These are phyloP conservation scores for Antechinus flavipes DNA, from an alignment of 2,113 vertebrate genomes.

Conservation along the genomic window DNA sequence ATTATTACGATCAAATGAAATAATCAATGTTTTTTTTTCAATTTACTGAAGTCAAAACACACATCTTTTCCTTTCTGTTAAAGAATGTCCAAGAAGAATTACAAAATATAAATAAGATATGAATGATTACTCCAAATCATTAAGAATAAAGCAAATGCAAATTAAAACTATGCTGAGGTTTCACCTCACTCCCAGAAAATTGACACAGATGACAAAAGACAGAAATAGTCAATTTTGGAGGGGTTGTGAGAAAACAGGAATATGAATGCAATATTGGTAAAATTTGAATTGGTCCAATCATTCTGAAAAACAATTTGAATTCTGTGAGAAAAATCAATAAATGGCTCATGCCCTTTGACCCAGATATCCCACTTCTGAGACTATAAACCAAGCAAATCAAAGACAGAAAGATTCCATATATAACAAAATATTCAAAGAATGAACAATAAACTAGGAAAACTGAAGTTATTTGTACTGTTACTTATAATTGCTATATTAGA, in stretches of 20 bases:
- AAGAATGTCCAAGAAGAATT: neutral
- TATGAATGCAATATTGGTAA: neutral
- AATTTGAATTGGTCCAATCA: neutral
- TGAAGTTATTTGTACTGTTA: neutral
- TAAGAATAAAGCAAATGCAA: neutral
- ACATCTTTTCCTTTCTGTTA: neutral
- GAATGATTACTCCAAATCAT: neutral
- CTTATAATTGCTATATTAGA: neutral
- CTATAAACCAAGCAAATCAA: neutral
- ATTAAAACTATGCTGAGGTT: neutral
- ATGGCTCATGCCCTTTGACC: neutral
- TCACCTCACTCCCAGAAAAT: neutral
- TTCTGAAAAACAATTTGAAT: neutral
- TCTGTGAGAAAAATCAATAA: neutral
- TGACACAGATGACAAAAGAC: neutral
- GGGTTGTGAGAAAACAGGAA: neutral
- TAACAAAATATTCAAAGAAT: neutral
- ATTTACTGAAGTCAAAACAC: neutral
- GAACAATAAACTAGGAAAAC: neutral
- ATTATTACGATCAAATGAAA: neutral
- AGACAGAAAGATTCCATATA: neutral
- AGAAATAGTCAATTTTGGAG: neutral
- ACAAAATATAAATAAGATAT: neutral
- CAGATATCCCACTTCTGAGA: neutral
- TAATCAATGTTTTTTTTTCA: neutral